phyloP scores from a whole-genome alignment of 2,888 invertebrate genomes.

The Zelleria hepariella region DNA sequence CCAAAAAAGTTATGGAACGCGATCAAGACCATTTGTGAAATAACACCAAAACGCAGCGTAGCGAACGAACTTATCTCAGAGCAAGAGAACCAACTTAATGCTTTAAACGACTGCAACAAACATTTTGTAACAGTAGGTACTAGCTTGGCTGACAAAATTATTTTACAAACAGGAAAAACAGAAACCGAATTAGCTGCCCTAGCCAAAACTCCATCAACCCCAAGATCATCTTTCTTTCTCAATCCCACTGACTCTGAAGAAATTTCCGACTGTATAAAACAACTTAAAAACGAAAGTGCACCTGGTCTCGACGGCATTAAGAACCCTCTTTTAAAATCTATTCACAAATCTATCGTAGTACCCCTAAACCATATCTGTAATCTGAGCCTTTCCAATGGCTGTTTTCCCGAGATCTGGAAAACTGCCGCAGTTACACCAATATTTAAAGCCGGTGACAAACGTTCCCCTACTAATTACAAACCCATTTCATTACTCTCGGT shows the following conservation, averaged over 20 bases:
- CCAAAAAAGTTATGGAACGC: not conserved
- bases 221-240: not conserved
- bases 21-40: not conserved
- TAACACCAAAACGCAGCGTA: not conserved
- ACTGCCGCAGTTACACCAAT: constrained; percentile 1
- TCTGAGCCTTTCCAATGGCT: not conserved
- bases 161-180: not conserved
- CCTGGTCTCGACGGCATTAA: constrained; percentile 2
- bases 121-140: not conserved
- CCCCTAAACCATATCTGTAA: constrained; percentile 6
- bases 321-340: not conserved
- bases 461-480: not conserved
- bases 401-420: constrained; percentile 6
- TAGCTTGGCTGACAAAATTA: not conserved
- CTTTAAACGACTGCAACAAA: not conserved
- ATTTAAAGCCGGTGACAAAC: not conserved
- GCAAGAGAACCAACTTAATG: not conserved
- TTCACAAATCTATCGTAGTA: not conserved
- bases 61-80: not conserved
- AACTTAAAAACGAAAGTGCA: constrained; percentile 1
- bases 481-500: constrained; percentile 7
- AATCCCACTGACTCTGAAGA: not conserved
- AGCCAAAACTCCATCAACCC: not conserved
- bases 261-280: not conserved
- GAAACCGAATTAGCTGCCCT: not conserved